Conservation (phyloP, 1,140 invertebrate species). For the Oryctes rhinoceros region DNA sequence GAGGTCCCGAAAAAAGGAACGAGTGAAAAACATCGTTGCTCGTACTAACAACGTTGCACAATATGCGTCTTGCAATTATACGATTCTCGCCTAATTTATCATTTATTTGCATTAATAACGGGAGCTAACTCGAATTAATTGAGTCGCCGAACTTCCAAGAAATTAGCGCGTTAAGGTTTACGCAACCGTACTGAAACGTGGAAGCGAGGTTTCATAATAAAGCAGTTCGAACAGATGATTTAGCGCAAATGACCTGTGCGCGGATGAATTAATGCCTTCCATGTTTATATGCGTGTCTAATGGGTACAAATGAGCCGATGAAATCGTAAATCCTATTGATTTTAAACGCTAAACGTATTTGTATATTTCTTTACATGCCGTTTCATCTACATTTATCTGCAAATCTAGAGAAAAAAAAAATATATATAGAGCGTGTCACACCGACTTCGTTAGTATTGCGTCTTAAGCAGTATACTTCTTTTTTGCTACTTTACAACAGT, state of each 20-base stretch:
- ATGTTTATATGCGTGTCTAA: not conserved
- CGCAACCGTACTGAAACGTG: not conserved
- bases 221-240: not conserved
- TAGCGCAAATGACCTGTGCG: constrained; percentile 3
- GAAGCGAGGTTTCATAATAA: constrained; percentile 8
- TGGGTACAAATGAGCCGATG: not conserved
- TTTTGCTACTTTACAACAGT: no score
- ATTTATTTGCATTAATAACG: constrained; percentile 6
- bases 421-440: no score
- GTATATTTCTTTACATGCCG: not conserved
- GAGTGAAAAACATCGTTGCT: not conserved
- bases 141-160: constrained; percentile 3
- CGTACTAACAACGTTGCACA: not conserved
- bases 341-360: not conserved
- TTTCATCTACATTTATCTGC: no score
- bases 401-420: no score
- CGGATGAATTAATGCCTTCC: constrained; percentile 6
- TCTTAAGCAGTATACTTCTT: no score
- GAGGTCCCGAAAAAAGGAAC: not conserved
- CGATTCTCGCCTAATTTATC: constrained; percentile 8
- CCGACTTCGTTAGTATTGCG: no score
- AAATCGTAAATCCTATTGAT: not conserved
- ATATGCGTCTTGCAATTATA: not conserved
- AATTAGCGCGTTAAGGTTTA: not conserved
- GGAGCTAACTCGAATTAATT: not conserved